phyloP scores from a whole-genome alignment of 2,797 vertebrate genomes.

The Pangasius mekongensis region DNA sequence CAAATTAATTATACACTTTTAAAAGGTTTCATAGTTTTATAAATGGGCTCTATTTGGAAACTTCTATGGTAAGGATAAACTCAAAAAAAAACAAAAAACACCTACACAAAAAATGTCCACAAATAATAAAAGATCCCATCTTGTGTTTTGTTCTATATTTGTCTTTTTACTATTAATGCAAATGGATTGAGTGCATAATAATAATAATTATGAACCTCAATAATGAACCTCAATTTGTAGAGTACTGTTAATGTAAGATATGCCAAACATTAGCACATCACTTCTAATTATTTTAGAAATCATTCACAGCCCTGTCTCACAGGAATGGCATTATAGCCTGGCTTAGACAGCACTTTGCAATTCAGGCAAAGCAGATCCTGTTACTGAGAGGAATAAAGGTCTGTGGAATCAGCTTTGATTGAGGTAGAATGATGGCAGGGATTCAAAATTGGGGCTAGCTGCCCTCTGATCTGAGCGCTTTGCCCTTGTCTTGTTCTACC shows the following conservation, averaged over 20 bases:
- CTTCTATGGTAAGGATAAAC: not conserved
- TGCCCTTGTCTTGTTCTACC: constrained; percentile 49
- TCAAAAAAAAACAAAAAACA: not conserved
- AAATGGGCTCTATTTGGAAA: not conserved
- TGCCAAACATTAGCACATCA: constrained; percentile 22
- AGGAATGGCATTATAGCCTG: constrained; percentile 46
- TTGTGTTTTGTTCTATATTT: not conserved
- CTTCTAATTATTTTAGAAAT: constrained; percentile 42
- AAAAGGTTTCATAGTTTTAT: not conserved
- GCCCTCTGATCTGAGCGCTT: constrained; percentile 46
- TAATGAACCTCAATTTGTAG: not conserved
- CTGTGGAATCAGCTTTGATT: constrained; percentile 57
- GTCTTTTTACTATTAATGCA: not conserved
- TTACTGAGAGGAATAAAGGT: constrained; percentile 38
- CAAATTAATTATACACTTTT: not conserved
- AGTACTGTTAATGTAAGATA: constrained; percentile 4
- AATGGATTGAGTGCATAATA: not conserved
- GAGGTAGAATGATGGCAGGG: constrained; percentile 53
- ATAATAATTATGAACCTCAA: not conserved
- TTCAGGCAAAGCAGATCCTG: constrained; percentile 30
- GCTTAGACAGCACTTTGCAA: constrained; percentile 21
- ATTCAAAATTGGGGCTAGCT: constrained; percentile 50
- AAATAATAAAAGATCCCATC: not conserved
- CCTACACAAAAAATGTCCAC: not conserved
- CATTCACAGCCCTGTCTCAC: constrained; percentile 35